Base-by-base conservation (phyloP, 1,140 invertebrate genomes). In the Tigriopus japonicus region DNA sequence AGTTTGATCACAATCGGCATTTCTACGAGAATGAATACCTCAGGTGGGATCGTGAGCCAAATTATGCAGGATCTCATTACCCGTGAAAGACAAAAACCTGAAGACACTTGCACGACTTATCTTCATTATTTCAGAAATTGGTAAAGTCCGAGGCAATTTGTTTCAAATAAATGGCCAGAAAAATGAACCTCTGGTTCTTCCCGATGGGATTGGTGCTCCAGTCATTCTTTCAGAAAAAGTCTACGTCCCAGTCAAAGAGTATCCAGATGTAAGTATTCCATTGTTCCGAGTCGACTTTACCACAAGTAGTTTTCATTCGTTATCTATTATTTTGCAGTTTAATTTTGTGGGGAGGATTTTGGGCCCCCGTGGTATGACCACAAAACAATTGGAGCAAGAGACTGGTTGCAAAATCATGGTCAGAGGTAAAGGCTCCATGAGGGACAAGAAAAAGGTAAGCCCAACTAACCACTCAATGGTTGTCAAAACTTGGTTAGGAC, bases 381-480 rank as follows among this genome's bases (percentile, higher is more conserved):
- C 95, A 23, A 98, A 99, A 76, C 93, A 98, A 75, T 76, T 99
- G 70, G 96, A 99, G 77, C 88, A 96, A 75, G 94, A 97, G 79
- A 99, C 95, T 67, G 93, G 94, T 67, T 99, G 96, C 76, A 98
- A 98, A 83, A 98, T 99, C 67, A 99, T 99, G 96, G 92, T 99
- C 63, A 81, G 96, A 75, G 95, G 95, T 68, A 93, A 95, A 75
- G 95, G 95, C n/a, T 98, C 94, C 43, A 98, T 98, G 95, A 80
- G 95, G 71, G 95, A 98, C 73, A 98, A 98, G 78, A 93, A 94
- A 76, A 98, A 98, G 87, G 94, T 97, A 80, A 35, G 28, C n/a
- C n/a, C n/a, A n/a, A n/a, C n/a, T n/a, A n/a, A n/a, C n/a, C n/a
- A n/a, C n/a, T n/a, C n/a, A n/a, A n/a, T n/a, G n/a, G n/a, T n/a